Percentiles rank a stretch among this genome's conserved stretches.
These are phyloP conservation scores for Stegana nigrithorax DNA, from an alignment of 2,888 invertebrate species.

Conservation along the genomic window DNA sequence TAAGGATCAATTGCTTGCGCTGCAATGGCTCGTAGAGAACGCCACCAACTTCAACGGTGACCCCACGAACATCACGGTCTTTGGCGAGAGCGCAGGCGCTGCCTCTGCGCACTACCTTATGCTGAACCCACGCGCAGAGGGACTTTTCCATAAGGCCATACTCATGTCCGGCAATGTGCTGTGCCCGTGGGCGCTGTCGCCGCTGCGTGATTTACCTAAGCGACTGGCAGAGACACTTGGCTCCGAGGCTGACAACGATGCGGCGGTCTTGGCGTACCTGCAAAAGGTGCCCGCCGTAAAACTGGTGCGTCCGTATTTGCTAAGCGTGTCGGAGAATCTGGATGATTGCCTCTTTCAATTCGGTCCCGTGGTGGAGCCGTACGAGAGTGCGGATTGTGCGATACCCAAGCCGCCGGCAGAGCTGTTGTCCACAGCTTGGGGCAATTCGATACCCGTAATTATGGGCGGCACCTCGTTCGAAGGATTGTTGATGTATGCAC, in stretches of 20 bases:
- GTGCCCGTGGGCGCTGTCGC: slow-evolving; percentile 55
- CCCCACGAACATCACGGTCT: slow-evolving; percentile 69
- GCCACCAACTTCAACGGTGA: slow-evolving; percentile 69
- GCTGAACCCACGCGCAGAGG: slow-evolving; percentile 67
- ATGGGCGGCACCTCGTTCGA: slow-evolving; percentile 66
- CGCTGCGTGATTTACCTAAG: slow-evolving; percentile 42
- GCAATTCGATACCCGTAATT: slow-evolving; percentile 62
- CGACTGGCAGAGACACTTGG: slow-evolving; percentile 56
- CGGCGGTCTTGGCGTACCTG: slow-evolving; percentile 42
- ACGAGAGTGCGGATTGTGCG: slow-evolving; percentile 50
- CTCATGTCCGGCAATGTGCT: slow-evolving; percentile 61
- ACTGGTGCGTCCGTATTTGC: slow-evolving; percentile 47
- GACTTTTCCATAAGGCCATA: slow-evolving; percentile 64
- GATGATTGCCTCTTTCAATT: slow-evolving; percentile 59
- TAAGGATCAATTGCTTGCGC: slow-evolving; percentile 70
- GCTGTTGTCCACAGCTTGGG: slow-evolving; percentile 57
- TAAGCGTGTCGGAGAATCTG: slow-evolving; percentile 52
- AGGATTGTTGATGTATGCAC: slow-evolving; percentile 59
- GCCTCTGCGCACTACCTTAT: slow-evolving; percentile 68
- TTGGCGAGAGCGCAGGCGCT: slow-evolving; percentile 71
- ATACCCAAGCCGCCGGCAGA: slow-evolving; percentile 52
- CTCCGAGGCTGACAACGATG: slow-evolving; percentile 54
- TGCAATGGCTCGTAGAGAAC: slow-evolving; percentile 70
- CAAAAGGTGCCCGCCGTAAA: slow-evolving; percentile 40
- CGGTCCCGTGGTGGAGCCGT: slow-evolving; percentile 65